Evolutionary conservation across 2,888 invertebrate genomes (phyloP).

Genomic region (Dryococelus australis): DNA sequence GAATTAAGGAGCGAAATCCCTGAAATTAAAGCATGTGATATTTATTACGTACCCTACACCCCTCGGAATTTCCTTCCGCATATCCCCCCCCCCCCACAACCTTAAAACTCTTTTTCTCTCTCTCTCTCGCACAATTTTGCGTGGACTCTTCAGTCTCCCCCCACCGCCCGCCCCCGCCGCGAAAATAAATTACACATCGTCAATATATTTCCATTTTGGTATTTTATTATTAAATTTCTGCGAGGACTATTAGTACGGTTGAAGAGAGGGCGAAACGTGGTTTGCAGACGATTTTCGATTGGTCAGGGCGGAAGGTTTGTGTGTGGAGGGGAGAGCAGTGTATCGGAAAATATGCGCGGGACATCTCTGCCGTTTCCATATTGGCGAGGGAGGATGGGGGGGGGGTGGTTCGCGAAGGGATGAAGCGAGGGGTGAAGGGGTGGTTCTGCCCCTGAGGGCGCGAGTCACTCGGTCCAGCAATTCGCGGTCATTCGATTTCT

Average conservation of each 20-base stretch:
- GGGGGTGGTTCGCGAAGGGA: neutral
- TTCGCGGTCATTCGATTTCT: constrained; percentile 16
- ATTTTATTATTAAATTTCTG: constrained; percentile 30
- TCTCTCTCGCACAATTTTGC: neutral
- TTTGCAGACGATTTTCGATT: constrained; percentile 24
- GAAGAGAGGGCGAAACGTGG: constrained; percentile 27
- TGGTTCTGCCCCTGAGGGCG: too few species aligned
- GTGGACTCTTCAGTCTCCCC: neutral
- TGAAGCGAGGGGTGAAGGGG: neutral
- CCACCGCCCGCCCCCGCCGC: neutral
- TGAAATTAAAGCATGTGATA: neutral
- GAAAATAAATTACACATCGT: constrained; percentile 24
- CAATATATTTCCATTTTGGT: constrained; percentile 29
- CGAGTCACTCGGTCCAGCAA: neutral
- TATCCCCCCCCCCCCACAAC: neutral
- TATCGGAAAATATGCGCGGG: constrained; percentile 27
- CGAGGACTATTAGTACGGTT: constrained; percentile 18
- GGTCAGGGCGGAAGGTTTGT: constrained; percentile 18
- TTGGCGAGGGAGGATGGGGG: neutral
- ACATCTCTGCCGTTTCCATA: neutral
- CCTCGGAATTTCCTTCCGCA: neutral
- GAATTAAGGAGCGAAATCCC: neutral
- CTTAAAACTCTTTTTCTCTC: neutral
- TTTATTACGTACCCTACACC: neutral
- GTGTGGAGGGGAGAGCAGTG: neutral